These are phyloP conservation scores for Strigamia maritima DNA, from an alignment of 2,888 invertebrate species.

Conservation along the genomic window DNA sequence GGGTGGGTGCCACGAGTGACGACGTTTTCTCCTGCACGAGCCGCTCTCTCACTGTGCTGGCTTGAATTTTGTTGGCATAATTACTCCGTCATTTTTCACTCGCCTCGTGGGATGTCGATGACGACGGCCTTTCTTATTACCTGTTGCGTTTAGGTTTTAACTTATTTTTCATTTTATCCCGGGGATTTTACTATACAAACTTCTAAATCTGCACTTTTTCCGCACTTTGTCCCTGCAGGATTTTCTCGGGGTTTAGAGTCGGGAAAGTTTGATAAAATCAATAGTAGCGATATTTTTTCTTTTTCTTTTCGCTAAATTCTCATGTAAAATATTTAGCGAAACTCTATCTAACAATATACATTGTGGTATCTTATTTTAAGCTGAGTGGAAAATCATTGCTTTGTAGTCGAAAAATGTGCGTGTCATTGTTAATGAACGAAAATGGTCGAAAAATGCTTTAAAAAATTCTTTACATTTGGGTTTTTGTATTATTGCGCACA, in stretches of 20 bases:
- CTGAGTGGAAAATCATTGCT: too few relatives aligned
- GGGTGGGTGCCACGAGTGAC: slow-evolving; percentile 12
- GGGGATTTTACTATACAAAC: not conserved
- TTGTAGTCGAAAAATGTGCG: too few relatives aligned
- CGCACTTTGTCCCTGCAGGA: not conserved
- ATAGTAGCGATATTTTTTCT: not conserved
- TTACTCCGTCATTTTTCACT: slow-evolving; percentile 25
- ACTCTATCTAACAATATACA: too few relatives aligned
- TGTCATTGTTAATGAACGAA: too few relatives aligned
- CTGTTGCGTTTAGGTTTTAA: not conserved
- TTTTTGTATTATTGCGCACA: too few relatives aligned
- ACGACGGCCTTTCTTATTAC: slow-evolving; percentile 4
- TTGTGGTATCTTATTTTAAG: too few relatives aligned
- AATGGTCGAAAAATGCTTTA: too few relatives aligned
- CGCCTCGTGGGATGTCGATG: slow-evolving; percentile 4
- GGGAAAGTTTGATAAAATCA: not conserved
- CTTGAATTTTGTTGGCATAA: not conserved
- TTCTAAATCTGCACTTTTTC: slow-evolving; percentile 4
- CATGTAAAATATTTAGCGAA: too few relatives aligned
- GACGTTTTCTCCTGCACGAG: not conserved
- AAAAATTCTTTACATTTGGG: too few relatives aligned
- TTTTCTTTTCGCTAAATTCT: too few relatives aligned
- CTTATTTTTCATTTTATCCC: not conserved
- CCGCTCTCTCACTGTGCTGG: not conserved
- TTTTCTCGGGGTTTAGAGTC: not conserved